Conservation (phyloP, 2,888 invertebrate species). For the Platynereis dumerilii region DNA sequence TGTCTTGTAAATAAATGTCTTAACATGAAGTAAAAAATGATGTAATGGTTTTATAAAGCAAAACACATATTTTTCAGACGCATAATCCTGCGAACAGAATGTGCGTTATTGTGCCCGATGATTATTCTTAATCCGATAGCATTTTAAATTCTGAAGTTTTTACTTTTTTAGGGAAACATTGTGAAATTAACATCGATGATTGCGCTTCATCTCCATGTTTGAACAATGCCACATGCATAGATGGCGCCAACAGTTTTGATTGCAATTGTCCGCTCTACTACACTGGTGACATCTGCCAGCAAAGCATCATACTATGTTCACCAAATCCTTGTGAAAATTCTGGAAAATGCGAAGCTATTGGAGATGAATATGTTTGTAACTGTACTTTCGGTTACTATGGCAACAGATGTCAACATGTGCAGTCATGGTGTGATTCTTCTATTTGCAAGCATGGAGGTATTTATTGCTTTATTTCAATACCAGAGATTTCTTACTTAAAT, state of each 20-base stretch:
- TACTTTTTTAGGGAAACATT: conserved; percentile 6
- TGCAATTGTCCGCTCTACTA: conserved; percentile 16
- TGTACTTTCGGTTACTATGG: conserved; percentile 22
- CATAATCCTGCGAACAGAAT: no score
- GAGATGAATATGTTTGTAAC: conserved; percentile 16
- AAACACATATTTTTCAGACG: no score
- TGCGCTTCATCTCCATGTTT: conserved; percentile 18
- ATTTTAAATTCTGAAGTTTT: neutral
- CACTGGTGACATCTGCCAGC: conserved; percentile 6
- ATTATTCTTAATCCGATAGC: no score
- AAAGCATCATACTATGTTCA: conserved; percentile 13
- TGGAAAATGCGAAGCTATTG: neutral
- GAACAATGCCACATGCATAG: conserved; percentile 10
- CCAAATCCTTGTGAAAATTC: conserved; percentile 16
- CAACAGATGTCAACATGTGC: conserved; percentile 12
- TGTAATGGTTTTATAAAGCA: no score
- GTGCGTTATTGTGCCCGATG: no score
- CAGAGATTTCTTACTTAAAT: neutral
- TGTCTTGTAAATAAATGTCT: no score
- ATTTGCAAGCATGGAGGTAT: conserved; percentile 21
- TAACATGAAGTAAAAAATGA: no score
- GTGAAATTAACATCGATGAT: conserved; percentile 23
- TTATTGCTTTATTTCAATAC: no score
- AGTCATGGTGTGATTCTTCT: conserved; percentile 1
- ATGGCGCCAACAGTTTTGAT: conserved; percentile 13